Conservation (phyloP, 2,888 invertebrate genomes). For the Miltochrista miniata region DNA sequence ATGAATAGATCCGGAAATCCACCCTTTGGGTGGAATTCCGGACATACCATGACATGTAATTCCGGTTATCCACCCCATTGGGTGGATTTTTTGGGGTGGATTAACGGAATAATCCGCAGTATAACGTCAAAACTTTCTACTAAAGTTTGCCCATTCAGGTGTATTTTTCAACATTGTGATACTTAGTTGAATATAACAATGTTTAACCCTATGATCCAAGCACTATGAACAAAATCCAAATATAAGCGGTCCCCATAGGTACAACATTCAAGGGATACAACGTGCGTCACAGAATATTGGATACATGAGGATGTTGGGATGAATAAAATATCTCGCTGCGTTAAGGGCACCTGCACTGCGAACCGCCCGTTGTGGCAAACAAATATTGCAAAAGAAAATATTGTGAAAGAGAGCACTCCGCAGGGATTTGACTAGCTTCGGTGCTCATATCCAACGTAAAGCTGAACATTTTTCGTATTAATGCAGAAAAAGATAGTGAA, state of each 20-base stretch:
- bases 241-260: background rate
- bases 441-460: constrained; percentile 1
- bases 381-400: constrained; percentile 7
- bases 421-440: background rate
- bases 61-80: no score
- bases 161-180: no score
- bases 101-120: no score
- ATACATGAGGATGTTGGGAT: background rate
- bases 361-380: background rate
- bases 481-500: background rate
- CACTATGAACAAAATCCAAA: background rate
- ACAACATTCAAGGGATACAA: background rate
- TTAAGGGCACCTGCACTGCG: background rate
- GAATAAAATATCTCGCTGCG: constrained; percentile 12
- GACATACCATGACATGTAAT: no score
- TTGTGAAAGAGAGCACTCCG: background rate
- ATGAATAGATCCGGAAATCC: no score
- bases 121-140: background rate
- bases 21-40: no score
- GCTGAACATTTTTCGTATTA: background rate
- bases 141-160: background rate
- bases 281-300: constrained; percentile 5
- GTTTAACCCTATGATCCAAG: no score
- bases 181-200: no score
- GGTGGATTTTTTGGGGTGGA: no score